Conservation (phyloP, 1,140 invertebrate genomes). For the Diachasma alloeum region DNA sequence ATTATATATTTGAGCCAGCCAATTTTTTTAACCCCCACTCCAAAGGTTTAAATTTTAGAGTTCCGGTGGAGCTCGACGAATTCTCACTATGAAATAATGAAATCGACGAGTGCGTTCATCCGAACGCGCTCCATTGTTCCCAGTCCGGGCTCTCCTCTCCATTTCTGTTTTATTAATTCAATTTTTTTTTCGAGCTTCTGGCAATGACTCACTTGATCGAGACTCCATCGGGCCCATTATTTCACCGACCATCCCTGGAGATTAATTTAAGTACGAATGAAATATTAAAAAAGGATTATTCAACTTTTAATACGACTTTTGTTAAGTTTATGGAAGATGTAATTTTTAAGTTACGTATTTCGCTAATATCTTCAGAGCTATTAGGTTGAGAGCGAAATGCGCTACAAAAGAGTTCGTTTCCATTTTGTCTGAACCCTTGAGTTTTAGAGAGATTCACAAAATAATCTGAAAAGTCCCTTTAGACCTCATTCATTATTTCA, state of each 20-base stretch:
- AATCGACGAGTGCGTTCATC: background rate
- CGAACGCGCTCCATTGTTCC: background rate
- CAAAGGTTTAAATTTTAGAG: background rate
- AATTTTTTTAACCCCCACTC: background rate
- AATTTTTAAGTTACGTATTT: no score
- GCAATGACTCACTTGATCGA: background rate
- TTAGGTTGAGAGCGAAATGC: no score
- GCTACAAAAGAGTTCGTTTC: no score
- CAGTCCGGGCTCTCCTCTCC: background rate
- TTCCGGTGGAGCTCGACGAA: background rate
- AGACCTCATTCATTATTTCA: no score
- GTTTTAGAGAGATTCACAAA: no score
- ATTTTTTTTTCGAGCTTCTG: conserved; percentile 1
- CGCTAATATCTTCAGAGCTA: no score
- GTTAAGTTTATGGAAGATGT: background rate
- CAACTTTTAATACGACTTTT: background rate
- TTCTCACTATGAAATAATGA: background rate
- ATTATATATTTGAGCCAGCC: background rate
- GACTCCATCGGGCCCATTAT: background rate
- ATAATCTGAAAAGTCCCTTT: no score
- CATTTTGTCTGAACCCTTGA: no score
- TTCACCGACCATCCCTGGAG: background rate
- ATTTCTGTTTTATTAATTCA: background rate
- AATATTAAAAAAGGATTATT: background rate
- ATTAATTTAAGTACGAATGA: background rate